These are phyloP conservation scores for Manis pentadactyla DNA, from an alignment of 2,797 vertebrate species.

Conservation along the genomic window DNA sequence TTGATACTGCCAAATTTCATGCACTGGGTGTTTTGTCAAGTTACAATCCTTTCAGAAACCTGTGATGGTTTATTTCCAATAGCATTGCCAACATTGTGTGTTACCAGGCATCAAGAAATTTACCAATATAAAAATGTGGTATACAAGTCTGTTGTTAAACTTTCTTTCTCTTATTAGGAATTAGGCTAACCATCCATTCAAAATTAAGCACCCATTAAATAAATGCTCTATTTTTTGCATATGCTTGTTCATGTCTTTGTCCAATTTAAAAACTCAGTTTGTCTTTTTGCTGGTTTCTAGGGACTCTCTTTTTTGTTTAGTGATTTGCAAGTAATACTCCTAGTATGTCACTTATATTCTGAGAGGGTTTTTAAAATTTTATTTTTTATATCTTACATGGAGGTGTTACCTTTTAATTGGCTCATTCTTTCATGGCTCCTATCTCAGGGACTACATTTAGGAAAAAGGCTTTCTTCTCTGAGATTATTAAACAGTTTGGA, in stretches of 20 bases:
- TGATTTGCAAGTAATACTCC: not conserved
- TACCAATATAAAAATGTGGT: not conserved
- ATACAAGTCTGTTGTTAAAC: not conserved
- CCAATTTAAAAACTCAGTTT: not conserved
- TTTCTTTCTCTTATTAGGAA: not conserved
- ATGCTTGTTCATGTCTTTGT: not conserved
- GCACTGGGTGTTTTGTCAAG: not conserved
- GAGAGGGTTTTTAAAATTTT: not conserved
- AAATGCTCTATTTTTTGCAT: not conserved
- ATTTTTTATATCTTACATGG: not conserved
- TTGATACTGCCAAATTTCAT: not conserved
- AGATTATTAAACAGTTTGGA: not conserved
- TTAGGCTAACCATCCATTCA: not conserved
- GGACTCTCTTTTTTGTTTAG: not conserved
- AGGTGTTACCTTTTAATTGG: not conserved
- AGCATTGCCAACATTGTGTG: not conserved
- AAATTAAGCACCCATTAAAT: not conserved
- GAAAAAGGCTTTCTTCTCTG: not conserved
- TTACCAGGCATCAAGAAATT: not conserved
- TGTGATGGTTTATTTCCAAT: not conserved
- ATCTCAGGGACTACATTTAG: not conserved
- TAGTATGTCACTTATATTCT: not conserved
- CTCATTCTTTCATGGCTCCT: not conserved
- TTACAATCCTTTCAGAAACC: not conserved
- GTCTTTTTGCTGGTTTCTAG: not conserved